Percentiles rank a stretch among this genome's conserved stretches.
These are phyloP conservation scores for Monochamus saltuarius DNA, from an alignment of 1,140 invertebrate genomes.

Conservation along the genomic window DNA sequence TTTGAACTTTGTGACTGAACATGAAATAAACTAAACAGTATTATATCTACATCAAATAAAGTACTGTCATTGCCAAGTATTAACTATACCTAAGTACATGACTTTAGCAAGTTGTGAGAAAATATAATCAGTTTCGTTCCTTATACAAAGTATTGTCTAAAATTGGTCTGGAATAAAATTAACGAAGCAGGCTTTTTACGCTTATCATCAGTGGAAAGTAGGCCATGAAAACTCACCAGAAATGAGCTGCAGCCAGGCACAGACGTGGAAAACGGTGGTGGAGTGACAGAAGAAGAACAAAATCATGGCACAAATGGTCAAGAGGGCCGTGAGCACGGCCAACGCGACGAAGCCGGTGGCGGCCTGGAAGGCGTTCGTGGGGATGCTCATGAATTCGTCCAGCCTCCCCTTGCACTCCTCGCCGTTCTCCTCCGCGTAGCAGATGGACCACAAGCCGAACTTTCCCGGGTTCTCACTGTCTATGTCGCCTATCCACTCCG, in stretches of 20 bases:
- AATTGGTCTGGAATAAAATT: too few species aligned
- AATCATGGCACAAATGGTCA: constrained; percentile 85
- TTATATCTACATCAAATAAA: too few species aligned
- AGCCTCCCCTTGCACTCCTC: constrained; percentile 80
- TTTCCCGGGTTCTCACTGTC: constrained; percentile 84
- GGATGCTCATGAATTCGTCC: constrained; percentile 80
- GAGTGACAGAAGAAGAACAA: constrained; percentile 93
- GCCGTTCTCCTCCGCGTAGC: constrained; percentile 64
- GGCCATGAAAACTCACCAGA: constrained; percentile 67
- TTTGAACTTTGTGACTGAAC: too few species aligned
- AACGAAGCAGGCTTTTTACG: too few species aligned
- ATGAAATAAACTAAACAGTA: too few species aligned
- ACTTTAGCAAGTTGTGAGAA: too few species aligned
- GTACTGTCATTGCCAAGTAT: too few species aligned
- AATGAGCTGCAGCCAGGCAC: constrained; percentile 89
- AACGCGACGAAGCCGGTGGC: constrained; percentile 87
- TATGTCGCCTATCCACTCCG: constrained; percentile 88
- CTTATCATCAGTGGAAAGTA: too few species aligned
- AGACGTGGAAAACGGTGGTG: constrained; percentile 91
- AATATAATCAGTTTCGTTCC: too few species aligned
- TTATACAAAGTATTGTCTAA: too few species aligned
- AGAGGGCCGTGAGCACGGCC: constrained; percentile 78
- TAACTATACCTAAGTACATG: too few species aligned
- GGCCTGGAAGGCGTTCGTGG: constrained; percentile 75
- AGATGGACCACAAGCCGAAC: constrained; percentile 89